phyloP scores from a whole-genome alignment of 2,888 invertebrate species.

The Stenichneumon culpator region DNA sequence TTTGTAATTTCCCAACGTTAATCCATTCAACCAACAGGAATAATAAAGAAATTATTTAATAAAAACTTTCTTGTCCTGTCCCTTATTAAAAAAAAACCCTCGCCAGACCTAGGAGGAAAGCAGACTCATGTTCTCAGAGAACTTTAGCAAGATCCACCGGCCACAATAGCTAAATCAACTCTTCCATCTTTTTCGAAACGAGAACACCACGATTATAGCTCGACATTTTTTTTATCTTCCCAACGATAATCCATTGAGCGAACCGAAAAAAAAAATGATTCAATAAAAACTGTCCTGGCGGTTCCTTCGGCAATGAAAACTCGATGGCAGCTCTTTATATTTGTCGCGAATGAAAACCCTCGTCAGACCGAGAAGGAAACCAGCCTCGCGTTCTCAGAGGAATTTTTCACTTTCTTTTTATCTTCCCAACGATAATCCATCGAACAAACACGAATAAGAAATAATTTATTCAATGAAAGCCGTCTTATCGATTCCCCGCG shows the following conservation, averaged over 20 bases:
- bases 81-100: background rate
- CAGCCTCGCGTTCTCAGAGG: constrained; percentile 9
- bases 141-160: background rate
- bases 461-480: background rate
- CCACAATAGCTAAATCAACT: background rate
- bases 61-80: background rate
- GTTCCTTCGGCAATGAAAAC: too few relatives aligned
- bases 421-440: background rate
- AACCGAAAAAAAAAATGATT: too few relatives aligned
- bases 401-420: background rate
- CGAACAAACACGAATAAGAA: too few relatives aligned
- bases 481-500: background rate
- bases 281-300: background rate
- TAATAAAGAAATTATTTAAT: too few relatives aligned
- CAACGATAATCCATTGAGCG: background rate
- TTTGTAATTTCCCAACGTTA: background rate
- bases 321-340: constrained; percentile 10
- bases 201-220: background rate
- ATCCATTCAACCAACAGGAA: background rate
- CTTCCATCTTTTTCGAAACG: background rate
- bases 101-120: background rate
- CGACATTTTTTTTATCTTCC: background rate
- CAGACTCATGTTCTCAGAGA: constrained; percentile 2
- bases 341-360: constrained; percentile 18
- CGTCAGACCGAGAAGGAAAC: background rate